Evolutionary conservation across 2,888 invertebrate genomes (phyloP), one percentile per base, ranked within the genome.

Genomic region (Neoaliturus tenellus): DNA sequence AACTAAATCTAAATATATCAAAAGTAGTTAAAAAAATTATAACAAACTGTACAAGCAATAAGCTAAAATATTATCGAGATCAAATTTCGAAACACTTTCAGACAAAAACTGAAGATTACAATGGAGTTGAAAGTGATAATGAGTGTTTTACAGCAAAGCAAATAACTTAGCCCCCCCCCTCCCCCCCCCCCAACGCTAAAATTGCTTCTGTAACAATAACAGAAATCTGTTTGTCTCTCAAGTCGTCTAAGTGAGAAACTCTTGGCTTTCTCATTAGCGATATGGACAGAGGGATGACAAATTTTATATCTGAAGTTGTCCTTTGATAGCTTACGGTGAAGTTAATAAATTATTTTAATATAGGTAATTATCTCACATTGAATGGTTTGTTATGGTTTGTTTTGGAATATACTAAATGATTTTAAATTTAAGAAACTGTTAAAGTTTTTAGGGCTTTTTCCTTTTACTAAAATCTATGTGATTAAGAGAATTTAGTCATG

Each of bases 251-350:
- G 75, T 75, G 75, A 41, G 41, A 75, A 75, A 75, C 75, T 75
- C 75, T 75, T 75, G 28, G 48, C 75, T 75, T 75, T 75, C 75
- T 75, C 75, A 75, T 75, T 75, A 75, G 75, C 75, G 44, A 75
- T 75, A 75, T 75, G 75, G 75, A 75, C 75, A 17, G 20, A 28
- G n/a, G 20, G 75, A 69, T 23, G 39, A 3, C 33, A 20, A 69
- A 62, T 62, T 14, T 62, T 62, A 62, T 62, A 28, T 25, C 31
- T 12, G 14, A 31, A 62, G 28, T 62, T 8, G 28, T 62, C n/a
- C n/a, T 62, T 62, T 23, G 39, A 39, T 5, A 12, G 39, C 12
- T 8, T 39, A 39, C 39, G 12, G 12, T 8, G 39, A 39, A 12
- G 39, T 35, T 10, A 35, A 35, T 35, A 35, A 35, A 35, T 4